phyloP scores from a whole-genome alignment of 2,797 vertebrate genomes.

The Lepidocolaptes lacrymiger region DNA sequence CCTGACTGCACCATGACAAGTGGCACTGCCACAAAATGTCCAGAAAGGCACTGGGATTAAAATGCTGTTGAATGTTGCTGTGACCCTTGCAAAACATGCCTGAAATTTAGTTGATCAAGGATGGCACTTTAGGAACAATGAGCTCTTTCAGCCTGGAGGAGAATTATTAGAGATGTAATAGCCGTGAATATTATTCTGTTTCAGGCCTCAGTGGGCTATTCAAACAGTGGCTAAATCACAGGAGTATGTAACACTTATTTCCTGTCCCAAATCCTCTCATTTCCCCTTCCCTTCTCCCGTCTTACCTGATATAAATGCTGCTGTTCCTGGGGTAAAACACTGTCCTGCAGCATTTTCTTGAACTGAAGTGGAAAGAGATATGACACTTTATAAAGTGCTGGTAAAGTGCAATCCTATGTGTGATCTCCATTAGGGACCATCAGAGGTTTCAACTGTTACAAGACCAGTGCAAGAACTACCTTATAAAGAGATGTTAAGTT shows the following conservation, averaged over 20 bases:
- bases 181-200: background rate
- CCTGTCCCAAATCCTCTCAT: background rate
- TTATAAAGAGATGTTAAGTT: background rate
- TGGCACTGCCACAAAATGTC: background rate
- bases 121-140: conserved; percentile 23
- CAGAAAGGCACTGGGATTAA: conserved; percentile 18
- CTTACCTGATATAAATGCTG: background rate
- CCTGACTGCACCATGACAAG: conserved; percentile 11
- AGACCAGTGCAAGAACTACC: background rate
- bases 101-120: conserved; percentile 38
- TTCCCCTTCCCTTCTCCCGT: background rate
- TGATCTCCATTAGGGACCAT: background rate
- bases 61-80: conserved; percentile 11
- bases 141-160: conserved; percentile 9
- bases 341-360: background rate
- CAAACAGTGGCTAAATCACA: background rate
- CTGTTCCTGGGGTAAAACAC: background rate
- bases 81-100: conserved; percentile 25
- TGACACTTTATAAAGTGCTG: background rate
- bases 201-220: background rate
- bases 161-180: background rate
- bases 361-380: background rate
- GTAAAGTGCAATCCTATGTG: background rate
- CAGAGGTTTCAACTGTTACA: background rate
- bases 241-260: background rate